Conservation (phyloP, 2,888 invertebrate genomes). For the Lucinisca nassula region DNA sequence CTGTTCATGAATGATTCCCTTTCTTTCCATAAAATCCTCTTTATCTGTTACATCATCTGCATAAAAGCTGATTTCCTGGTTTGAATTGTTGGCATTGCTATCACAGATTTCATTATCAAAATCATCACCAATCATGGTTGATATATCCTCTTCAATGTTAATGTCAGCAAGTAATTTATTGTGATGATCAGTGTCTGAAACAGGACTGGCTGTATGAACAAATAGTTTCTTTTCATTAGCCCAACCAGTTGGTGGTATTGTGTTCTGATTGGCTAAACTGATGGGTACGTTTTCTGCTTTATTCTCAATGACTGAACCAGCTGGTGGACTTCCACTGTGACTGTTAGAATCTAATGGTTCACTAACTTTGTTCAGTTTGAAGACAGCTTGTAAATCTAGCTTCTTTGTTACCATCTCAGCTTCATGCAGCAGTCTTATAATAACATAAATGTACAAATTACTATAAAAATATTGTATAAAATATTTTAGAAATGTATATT, state of each 20-base stretch:
- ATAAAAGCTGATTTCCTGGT: background rate
- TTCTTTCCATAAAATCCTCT: background rate
- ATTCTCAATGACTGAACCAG: slow-evolving; percentile 25
- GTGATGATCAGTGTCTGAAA: background rate
- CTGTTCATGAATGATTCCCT: background rate
- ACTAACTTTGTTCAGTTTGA: background rate
- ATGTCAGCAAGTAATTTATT: background rate
- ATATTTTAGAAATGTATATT: too few relatives aligned
- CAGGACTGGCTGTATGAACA: background rate
- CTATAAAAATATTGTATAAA: too few relatives aligned
- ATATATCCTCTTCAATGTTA: slow-evolving; percentile 31
- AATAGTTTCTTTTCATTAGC: background rate
- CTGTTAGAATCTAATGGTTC: background rate
- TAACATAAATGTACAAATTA: too few relatives aligned
- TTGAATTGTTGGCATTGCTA: background rate
- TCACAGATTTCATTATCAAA: slow-evolving; percentile 25
- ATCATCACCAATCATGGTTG: slow-evolving; percentile 60
- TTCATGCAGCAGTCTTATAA: slow-evolving; percentile 59
- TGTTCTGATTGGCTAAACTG: background rate
- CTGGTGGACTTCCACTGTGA: background rate
- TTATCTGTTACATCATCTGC: background rate
- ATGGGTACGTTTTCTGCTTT: slow-evolving; percentile 18
- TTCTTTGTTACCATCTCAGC: slow-evolving; percentile 61
- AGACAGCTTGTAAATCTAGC: slow-evolving; percentile 39
- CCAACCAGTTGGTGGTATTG: background rate